Base-by-base conservation (phyloP, 2,113 vertebrate species). In the Notarius lentiginosus region DNA sequence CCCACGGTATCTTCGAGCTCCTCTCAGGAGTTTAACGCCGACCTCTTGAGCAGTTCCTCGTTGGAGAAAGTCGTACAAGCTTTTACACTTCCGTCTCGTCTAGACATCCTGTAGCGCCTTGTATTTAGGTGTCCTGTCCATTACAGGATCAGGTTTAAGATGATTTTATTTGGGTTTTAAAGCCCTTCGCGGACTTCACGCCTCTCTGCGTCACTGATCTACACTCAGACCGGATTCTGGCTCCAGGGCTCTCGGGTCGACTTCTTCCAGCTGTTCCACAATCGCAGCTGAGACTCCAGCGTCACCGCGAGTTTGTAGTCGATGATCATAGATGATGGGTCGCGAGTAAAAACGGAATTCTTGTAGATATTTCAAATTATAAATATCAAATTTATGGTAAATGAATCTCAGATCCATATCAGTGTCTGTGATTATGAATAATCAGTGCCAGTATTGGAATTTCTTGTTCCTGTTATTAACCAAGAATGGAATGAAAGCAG, bases 71-170 rank as follows among this genome's bases (percentile, higher is more conserved):
- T 73, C 41, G 1, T 4, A 73, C 34, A 73, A 2, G 41, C 70
- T 47, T 73, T 49, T 47, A 49, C 5, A 73, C 70, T 10, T 41
- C 8, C 17, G 20, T 73, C 70, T 73, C 41, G 70, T 73, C 70
- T 73, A 75, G 41, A 75, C 72, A 0, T 22, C 24, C 41, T 11
- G 3, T 24, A 75, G 41, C 18, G 41, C 41, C 72, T 75, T 1
- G 72, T 75, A 75, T 75, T 75, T 24, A 49, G 72, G 70, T 73
- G 70, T 75, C 20, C 34, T 49, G 72, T 75, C 72, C 72, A 49
- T 75, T 75, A 75, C 72, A 24, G 72, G 72, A 75, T 75, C 72
- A 24, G 72, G 72, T 75, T 75, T 5, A 49, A 49, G 41, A 75
- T 75, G 8, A 75, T 51, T 24, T 22, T 75, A 24, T 75, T 49